phyloP scores from a whole-genome alignment of 2,797 vertebrate species.

The Loris lydekkerianus region DNA sequence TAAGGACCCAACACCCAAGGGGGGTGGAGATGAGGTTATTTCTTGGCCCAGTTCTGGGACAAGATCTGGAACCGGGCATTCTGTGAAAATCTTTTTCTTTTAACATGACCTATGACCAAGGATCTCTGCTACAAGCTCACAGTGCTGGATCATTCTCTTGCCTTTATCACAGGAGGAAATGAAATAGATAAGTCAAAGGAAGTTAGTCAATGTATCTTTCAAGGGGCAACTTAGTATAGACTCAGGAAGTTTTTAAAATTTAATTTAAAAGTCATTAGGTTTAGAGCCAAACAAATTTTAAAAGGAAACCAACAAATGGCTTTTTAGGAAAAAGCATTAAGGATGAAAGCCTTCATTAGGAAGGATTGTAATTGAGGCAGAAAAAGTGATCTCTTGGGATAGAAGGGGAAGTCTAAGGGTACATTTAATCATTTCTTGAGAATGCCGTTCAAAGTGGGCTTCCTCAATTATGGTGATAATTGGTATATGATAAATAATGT shows the following conservation, averaged over 20 bases:
- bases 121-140: neutral
- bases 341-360: conserved; percentile 28
- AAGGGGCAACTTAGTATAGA: conserved; percentile 38
- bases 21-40: neutral
- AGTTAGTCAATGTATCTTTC: conserved; percentile 3
- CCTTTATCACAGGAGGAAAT: neutral
- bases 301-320: conserved; percentile 37
- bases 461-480: neutral
- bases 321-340: conserved; percentile 30
- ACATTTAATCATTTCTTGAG: conserved; percentile 26
- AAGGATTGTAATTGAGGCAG: conserved; percentile 14
- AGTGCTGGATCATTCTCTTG: neutral
- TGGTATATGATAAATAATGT: neutral
- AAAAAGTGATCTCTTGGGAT: conserved; percentile 29
- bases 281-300: neutral
- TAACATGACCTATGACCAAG: neutral
- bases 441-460: neutral
- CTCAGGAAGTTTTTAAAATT: conserved; percentile 42
- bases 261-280: conserved; percentile 24
- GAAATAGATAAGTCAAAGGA: conserved; percentile 19
- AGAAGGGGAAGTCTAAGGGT: conserved; percentile 11
- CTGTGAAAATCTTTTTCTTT: conserved; percentile 42
- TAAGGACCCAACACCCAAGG: neutral
- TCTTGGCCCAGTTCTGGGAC: neutral
- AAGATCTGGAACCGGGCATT: neutral